phyloP scores from a whole-genome alignment of 2,888 invertebrate species.

The Agrenia bidenticulata region DNA sequence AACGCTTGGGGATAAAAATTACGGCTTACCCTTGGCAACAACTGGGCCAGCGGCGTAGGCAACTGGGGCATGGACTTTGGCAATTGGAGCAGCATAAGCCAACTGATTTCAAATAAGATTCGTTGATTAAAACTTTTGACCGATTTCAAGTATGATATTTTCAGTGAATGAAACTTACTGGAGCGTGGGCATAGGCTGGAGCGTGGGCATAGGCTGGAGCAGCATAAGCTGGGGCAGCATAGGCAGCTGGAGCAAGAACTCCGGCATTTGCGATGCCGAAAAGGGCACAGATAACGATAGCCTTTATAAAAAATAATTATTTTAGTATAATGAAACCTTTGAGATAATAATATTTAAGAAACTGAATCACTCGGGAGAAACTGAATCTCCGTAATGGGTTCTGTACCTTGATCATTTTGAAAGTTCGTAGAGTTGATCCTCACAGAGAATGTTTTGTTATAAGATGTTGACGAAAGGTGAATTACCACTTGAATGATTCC shows the following conservation, averaged over 20 bases:
- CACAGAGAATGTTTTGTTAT: neutral
- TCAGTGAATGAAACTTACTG: constrained; percentile 11
- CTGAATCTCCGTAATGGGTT: no score
- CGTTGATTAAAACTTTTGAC: no score
- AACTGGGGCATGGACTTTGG: no score
- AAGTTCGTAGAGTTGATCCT: neutral
- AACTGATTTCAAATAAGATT: neutral
- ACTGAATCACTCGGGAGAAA: neutral
- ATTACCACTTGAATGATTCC: constrained; percentile 4
- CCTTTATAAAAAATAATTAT: constrained; percentile 9
- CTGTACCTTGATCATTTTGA: constrained; percentile 4
- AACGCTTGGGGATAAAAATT: no score
- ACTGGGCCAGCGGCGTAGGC: constrained; percentile 19
- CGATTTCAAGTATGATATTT: no score
- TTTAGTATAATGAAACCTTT: neutral
- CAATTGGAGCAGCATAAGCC: constrained; percentile 19
- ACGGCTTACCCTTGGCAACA: neutral
- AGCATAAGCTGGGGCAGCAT: constrained; percentile 10
- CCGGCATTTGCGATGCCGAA: constrained; percentile 14
- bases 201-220: constrained; percentile 10
- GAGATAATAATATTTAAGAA: neutral
- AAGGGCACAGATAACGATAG: constrained; percentile 17
- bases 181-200: constrained; percentile 4
- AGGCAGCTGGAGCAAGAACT: constrained; percentile 1
- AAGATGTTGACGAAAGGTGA: neutral